phyloP scores from a whole-genome alignment of 2,113 vertebrate species.

The Progne subis region DNA sequence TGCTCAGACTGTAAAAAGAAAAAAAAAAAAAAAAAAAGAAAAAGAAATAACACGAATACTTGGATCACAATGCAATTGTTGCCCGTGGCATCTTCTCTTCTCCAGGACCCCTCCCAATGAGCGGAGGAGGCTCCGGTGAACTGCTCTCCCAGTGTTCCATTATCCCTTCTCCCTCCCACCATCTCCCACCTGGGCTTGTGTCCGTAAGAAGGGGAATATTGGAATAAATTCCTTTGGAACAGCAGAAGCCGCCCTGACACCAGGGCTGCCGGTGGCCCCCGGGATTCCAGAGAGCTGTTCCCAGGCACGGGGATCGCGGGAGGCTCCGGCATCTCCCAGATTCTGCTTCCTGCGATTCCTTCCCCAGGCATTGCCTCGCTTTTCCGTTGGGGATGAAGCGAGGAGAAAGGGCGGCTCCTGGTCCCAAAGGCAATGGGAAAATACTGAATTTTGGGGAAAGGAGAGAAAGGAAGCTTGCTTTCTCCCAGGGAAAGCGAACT shows the following conservation, averaged over 20 bases:
- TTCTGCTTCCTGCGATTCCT: rapidly evolving
- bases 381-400: background rate
- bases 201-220: rapidly evolving
- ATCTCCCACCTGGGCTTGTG: background rate
- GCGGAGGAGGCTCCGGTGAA: background rate
- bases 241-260: background rate
- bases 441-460: rapidly evolving
- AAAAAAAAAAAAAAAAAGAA: background rate
- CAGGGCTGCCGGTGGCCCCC: rapidly evolving
- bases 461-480: background rate
- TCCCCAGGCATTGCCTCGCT: background rate
- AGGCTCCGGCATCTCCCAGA: rapidly evolving
- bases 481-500: background rate
- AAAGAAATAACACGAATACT: rapidly evolving
- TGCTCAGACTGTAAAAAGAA: background rate
- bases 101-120: rapidly evolving
- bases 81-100: background rate
- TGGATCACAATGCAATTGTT: background rate
- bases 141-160: background rate
- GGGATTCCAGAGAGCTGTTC: background rate
- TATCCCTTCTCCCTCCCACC: background rate
- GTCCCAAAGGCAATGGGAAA: background rate
- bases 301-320: background rate
- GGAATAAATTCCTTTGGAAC: rapidly evolving
- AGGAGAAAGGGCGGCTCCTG: background rate